Percentiles rank a stretch among this genome's conserved stretches.
These are phyloP conservation scores for Zonitis immaculata DNA, from an alignment of 2,888 invertebrate genomes.

Conservation along the genomic window DNA sequence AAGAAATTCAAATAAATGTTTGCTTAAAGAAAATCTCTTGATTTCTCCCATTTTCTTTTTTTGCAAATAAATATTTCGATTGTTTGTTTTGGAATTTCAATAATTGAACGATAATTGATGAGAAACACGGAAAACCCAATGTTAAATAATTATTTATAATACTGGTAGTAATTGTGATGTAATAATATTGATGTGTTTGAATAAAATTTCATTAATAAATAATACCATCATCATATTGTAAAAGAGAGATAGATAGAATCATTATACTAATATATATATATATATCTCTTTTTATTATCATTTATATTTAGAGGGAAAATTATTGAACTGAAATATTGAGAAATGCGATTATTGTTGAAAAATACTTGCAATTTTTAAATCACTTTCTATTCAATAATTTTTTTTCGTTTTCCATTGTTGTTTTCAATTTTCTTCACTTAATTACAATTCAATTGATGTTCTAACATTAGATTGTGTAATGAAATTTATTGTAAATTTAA, in stretches of 20 bases:
- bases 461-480: neutral
- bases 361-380: neutral
- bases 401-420: neutral
- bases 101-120: neutral
- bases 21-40: too few relatives aligned
- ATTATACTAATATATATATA: neutral
- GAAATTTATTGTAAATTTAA: neutral
- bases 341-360: too few relatives aligned
- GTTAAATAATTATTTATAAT: neutral
- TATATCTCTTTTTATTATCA: too few relatives aligned
- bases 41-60: too few relatives aligned
- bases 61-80: too few relatives aligned
- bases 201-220: neutral
- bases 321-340: too few relatives aligned
- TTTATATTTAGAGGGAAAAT: too few relatives aligned
- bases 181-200: neutral
- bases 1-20: too few relatives aligned
- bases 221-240: too few relatives aligned
- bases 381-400: neutral
- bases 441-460: slow-evolving; percentile 1
- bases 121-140: neutral
- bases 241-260: neutral
- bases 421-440: neutral
- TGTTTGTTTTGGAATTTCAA: too few relatives aligned
- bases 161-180: neutral